Evolutionary conservation across 2,888 invertebrate species (phyloP).

Genomic region (Drosophila nr. fundita): DNA sequence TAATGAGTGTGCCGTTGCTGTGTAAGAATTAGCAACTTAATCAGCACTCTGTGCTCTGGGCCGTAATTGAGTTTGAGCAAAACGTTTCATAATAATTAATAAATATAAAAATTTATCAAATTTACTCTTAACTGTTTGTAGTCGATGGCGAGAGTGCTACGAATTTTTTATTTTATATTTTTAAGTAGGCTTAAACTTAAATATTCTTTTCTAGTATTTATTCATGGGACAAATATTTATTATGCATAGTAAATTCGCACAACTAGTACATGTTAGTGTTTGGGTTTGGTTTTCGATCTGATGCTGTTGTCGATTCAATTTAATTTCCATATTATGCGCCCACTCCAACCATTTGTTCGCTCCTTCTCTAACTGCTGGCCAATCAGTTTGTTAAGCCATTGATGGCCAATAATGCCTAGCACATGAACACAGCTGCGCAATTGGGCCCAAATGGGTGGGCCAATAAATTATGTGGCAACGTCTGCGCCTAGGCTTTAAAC

Average conservation of each 20-base stretch:
- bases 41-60: conserved; percentile 43
- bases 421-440: conserved; percentile 61
- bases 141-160: neutral
- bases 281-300: conserved; percentile 18
- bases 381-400: conserved; percentile 74
- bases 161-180: neutral
- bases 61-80: neutral
- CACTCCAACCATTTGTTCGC: neutral
- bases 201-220: neutral
- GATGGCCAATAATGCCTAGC: conserved; percentile 53
- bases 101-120: neutral
- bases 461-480: conserved; percentile 70
- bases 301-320: conserved; percentile 37
- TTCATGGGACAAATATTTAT: neutral
- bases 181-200: neutral
- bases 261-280: neutral
- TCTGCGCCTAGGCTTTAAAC: conserved; percentile 54
- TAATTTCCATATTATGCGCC: conserved; percentile 32
- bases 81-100: conserved; percentile 1
- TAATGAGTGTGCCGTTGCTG: conserved; percentile 40
- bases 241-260: neutral
- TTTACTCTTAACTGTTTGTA: neutral
- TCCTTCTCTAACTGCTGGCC: conserved; percentile 10
- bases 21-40: conserved; percentile 56
- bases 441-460: conserved; percentile 38